Percentiles rank a stretch among this genome's conserved stretches.
Conservation (phyloP, 2,888 invertebrate species). For the Neelides folsomi region DNA sequence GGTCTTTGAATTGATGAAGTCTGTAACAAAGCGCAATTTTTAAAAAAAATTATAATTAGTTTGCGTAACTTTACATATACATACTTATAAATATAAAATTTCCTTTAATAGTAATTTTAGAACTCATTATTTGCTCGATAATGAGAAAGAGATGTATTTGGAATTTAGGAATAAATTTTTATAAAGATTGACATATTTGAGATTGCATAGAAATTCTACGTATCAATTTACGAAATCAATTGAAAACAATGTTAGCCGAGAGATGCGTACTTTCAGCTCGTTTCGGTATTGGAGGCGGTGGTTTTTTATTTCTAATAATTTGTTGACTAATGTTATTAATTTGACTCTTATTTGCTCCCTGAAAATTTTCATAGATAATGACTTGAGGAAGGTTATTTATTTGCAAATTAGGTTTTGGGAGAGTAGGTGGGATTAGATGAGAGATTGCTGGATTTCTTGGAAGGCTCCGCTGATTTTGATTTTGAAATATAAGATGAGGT, state of each 20-base stretch:
- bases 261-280: conserved; percentile 30
- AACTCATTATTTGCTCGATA: too few relatives aligned
- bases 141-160: too few relatives aligned
- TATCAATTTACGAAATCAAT: conserved; percentile 15
- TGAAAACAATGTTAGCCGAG: conserved; percentile 31
- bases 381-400: background rate
- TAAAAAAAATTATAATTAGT: too few relatives aligned
- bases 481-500: background rate
- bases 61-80: too few relatives aligned
- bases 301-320: conserved; percentile 24
- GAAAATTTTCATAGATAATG: conserved; percentile 32
- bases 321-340: background rate
- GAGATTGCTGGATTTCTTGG: conserved; percentile 1
- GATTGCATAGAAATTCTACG: too few relatives aligned
- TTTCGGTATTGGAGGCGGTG: conserved; percentile 31
- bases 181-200: too few relatives aligned
- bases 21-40: too few relatives aligned
- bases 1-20: too few relatives aligned
- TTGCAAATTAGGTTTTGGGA: background rate
- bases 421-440: conserved; percentile 7
- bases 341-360: conserved; percentile 19
- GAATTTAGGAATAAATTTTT: too few relatives aligned
- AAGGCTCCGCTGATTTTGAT: background rate
- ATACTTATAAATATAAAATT: too few relatives aligned
- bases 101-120: too few relatives aligned